Evolutionary conservation across 2,113 vertebrate species (phyloP), one percentile per base, ranked within the genome.

Genomic region (Gasterosteus aculeatus): DNA sequence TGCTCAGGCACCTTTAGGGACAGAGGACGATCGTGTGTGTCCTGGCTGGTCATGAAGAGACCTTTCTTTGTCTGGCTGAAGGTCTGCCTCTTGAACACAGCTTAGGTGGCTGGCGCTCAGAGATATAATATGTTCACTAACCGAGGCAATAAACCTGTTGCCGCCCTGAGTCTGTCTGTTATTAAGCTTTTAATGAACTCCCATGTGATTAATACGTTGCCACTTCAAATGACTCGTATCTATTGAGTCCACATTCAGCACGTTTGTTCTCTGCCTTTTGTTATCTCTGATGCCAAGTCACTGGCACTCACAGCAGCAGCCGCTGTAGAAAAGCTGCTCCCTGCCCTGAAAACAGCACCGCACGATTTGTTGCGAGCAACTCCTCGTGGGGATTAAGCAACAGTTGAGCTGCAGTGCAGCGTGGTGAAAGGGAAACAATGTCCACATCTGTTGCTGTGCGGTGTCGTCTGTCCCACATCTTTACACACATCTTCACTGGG

Each of bases 21-120:
- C 78, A 79, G 59, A 81, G 62, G 85, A 91, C 81, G 85, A 83
- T 86, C 57, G 62, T 83, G 83, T 87, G 81, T 75, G 82, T 91
- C 85, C 81, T 69, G 80, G 67, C 75, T 77, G 82, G 76, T 87
- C 82, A 78, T 80, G 87, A 91, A 90, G 88, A 92, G 81, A 58
- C 82, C 62, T 49, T 80, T 82, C 89, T 92, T 91, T 91, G 89
- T 92, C 83, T 71, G 63, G 66, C 54, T 64, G 62, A 69, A 72
- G 72, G 75, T 83, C 64, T 71, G 49, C 57, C 66, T 81, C 80
- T 26, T 88, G 90, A 85, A 82, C 78, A 90, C 35, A 83, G 72
- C 80, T 79, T 77, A 76, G 71, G 69, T 69, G 29, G 57, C 68
- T 79, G 75, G 46, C n/a, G 60, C 51, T 88, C 65, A 69, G 69